Evolutionary conservation across 2,797 vertebrate species (phyloP), one percentile per base, ranked within the genome.

Genomic region (Chelmon rostratus): DNA sequence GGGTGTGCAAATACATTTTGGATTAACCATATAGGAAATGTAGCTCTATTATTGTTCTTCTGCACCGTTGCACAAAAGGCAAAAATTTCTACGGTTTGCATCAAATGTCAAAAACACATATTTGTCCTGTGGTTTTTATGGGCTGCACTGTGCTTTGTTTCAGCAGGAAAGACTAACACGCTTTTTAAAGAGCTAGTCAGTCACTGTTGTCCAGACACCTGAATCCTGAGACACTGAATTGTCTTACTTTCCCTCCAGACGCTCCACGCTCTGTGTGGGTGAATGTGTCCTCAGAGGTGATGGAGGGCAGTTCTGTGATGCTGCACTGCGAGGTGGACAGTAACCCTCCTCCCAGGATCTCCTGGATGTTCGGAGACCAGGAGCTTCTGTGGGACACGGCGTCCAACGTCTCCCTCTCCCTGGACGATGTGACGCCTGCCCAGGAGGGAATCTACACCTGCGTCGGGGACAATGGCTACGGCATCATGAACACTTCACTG

Each of bases 321-420:
- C 91, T 98, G 80, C 91, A 96, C 79, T 98, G 97, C 5, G 95
- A 96, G 75, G 96, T 97, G 56, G 97, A 98, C 91, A 98, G 97
- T 78, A 98, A 97, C 88, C 97, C 97, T 5, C 77, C 79, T 18
- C 85, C 97, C 8, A 93, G 90, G 76, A 95, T 98, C 70, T 94
- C 96, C 38, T 98, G 97, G 97, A 90, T 95, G 84, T 95, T 96
- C 21, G 96, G 94, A 4, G 96, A 96, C 9, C 64, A 90, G 2
- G 92, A 97, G 79, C 85, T 97, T 46, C 81, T 93, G 16, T 96
- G 96, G 85, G 97, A 97, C 6, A 95, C 93, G 3, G 94, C 95
- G 0, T 93, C 93, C 73, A 97, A 96, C 59, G 76, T 96, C 79
- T 94, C 95, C 0, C 93, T 97, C 50, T 84, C 92, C 25, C 85